Conservation (phyloP, 1,140 invertebrate species). For the Bombus waltoni region DNA sequence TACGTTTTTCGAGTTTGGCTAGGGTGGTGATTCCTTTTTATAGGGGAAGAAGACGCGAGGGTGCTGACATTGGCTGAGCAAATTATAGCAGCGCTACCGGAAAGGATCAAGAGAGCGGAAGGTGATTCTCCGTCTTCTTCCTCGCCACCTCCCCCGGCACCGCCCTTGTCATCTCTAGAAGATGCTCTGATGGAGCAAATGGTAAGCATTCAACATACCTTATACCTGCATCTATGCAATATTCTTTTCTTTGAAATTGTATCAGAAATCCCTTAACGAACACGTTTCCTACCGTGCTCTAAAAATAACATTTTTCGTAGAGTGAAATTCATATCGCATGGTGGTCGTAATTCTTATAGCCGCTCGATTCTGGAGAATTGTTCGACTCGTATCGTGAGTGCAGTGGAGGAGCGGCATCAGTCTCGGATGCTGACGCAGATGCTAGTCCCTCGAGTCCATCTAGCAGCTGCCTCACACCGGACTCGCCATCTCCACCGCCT, state of each 20-base stretch:
- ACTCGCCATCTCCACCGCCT: constrained; percentile 92
- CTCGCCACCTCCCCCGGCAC: constrained; percentile 75
- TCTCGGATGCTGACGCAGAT: constrained; percentile 81
- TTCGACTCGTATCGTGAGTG: constrained; percentile 82
- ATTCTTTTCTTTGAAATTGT: background rate
- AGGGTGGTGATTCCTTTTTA: constrained; percentile 81
- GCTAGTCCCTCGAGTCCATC: constrained; percentile 81
- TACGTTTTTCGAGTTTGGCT: constrained; percentile 70
- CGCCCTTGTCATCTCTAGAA: constrained; percentile 79
- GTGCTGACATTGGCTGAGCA: constrained; percentile 97
- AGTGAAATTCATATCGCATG: background rate
- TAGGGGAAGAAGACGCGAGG: constrained; percentile 95
- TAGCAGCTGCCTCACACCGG: constrained; percentile 86
- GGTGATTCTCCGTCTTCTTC: constrained; percentile 78
- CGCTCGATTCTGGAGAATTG: constrained; percentile 79
- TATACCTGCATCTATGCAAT: too few relatives aligned
- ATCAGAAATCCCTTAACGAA: background rate
- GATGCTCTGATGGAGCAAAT: constrained; percentile 81
- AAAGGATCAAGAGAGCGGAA: constrained; percentile 92
- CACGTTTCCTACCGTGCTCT: background rate
- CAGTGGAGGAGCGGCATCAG: constrained; percentile 80
- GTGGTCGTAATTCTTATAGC: constrained; percentile 65
- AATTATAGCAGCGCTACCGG: constrained; percentile 98
- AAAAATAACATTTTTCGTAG: background rate
- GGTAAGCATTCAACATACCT: constrained; percentile 58